Base-by-base conservation (phyloP, 2,113 vertebrate species). In the Ardeotis arabs region DNA sequence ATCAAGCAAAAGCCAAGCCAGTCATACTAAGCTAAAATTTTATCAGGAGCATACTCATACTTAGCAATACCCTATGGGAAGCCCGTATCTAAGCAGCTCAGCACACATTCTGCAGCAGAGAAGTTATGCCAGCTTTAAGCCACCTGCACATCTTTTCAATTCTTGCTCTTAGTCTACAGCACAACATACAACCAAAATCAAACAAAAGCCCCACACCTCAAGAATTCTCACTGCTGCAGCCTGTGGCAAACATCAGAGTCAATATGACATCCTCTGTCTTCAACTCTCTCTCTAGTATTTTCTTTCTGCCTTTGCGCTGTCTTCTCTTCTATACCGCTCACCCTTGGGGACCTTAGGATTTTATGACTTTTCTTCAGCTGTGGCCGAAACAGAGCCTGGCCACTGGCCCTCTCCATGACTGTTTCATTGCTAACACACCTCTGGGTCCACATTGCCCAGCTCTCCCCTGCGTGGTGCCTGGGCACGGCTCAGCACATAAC, bases 401-500 rank as follows among this genome's bases (percentile, higher is more conserved):
- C 33, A 19, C 18, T 23, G 39, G 31, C 14, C 29, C 18, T 41
- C 35, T 21, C 50, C 19, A 11, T 14, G 31, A 49, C 39, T 12
- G 2, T 21, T 70, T 70, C 41, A 35, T 7, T 35, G 41, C 50
- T 70, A 35, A 50, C 25, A 25, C 29, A 41, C 29, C 14, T 55
- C 79, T 55, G 39, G 24, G 53, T 25, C 72, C 44, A 23, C 15
- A 7, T 2, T 0, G 16, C 20, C 14, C 4, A 44, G 41, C 21
- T 29, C 27, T 47, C 28, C 37, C 33, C 37, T 22, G 21, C 0
- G 1, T 1, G 0, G 12, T 12, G 35, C 66, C 66, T 59, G 28
- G 12, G 15, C 33, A 52, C 1, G 7, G 81, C 37, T 45, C 52
- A 33, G 62, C n/a, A 23, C 49, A 31, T 9, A 56, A 56, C 29